A percentile compares a stretch with the other conserved stretches of the same genome.
These are phyloP conservation scores for Chrysoperla carnea DNA, from an alignment of 1,140 invertebrate genomes.

Conservation along the genomic window DNA sequence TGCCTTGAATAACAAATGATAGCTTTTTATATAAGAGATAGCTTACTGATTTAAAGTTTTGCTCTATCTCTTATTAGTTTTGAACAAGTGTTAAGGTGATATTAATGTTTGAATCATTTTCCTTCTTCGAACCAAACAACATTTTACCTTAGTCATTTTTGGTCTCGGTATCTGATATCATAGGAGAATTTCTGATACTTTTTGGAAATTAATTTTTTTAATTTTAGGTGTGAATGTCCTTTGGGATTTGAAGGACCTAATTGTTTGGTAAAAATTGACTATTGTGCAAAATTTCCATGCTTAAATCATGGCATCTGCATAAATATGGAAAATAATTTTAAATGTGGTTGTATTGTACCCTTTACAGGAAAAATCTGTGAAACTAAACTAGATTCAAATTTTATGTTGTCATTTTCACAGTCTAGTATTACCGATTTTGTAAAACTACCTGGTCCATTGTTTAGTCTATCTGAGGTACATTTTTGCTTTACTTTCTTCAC, in stretches of 20 bases:
- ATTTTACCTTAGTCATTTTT: no score
- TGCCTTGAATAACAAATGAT: no score
- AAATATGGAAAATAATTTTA: slow-evolving; percentile 16
- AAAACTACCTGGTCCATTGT: slow-evolving; percentile 21
- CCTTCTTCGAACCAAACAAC: no score
- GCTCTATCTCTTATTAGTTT: no score
- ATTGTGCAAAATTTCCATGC: slow-evolving; percentile 33
- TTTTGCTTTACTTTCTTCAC: background rate
- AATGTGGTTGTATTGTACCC: slow-evolving; percentile 20
- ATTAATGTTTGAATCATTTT: no score
- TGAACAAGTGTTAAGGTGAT: no score
- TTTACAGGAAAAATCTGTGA: slow-evolving; percentile 25
- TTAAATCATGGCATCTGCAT: slow-evolving; percentile 31
- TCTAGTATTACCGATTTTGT: slow-evolving; percentile 34
- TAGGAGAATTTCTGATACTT: no score
- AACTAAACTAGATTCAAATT: slow-evolving; percentile 26
- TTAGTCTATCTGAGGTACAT: slow-evolving; percentile 23
- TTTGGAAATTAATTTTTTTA: no score
- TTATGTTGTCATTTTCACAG: slow-evolving; percentile 30
- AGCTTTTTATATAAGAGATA: no score
- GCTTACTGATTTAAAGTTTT: no score
- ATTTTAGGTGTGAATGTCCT: slow-evolving; percentile 27
- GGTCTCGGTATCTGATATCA: no score
- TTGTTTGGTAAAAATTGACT: slow-evolving; percentile 27
- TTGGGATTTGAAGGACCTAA: slow-evolving; percentile 27